These are phyloP conservation scores for Nephrocerus scutellatus DNA, from an alignment of 2,888 invertebrate genomes.

Conservation along the genomic window DNA sequence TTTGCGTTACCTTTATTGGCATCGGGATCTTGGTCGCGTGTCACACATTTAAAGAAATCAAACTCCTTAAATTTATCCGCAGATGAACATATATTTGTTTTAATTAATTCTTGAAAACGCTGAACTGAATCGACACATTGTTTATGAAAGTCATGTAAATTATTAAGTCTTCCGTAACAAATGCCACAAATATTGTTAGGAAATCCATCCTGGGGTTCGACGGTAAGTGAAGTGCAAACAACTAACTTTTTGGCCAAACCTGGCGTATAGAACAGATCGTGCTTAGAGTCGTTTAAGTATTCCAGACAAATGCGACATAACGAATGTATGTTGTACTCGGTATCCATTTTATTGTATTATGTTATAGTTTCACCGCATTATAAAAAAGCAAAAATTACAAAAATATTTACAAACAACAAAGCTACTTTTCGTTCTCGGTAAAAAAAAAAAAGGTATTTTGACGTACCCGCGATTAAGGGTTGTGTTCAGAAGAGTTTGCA, in stretches of 20 bases:
- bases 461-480: too few species aligned
- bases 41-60: neutral
- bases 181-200: conserved; percentile 38
- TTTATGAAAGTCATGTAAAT: conserved; percentile 39
- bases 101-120: conserved; percentile 36
- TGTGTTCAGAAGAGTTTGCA: too few species aligned
- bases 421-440: too few species aligned
- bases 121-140: conserved; percentile 37
- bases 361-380: too few species aligned
- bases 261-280: conserved; percentile 37
- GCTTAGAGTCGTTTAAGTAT: conserved; percentile 31
- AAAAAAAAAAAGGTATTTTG: too few species aligned
- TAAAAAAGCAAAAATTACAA: too few species aligned
- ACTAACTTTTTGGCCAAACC: conserved; percentile 39
- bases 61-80: neutral
- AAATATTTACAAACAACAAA: too few species aligned
- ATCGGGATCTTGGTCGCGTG: too few species aligned
- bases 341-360: conserved; percentile 19
- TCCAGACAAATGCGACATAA: conserved; percentile 41
- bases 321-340: conserved; percentile 30
- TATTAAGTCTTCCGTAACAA: conserved; percentile 36
- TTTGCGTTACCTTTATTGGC: conserved; percentile 37
- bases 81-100: conserved; percentile 24
- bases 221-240: conserved; percentile 38
- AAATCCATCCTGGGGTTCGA: conserved; percentile 40